phyloP scores from a whole-genome alignment of 2,797 vertebrate genomes.

The Furcifer pardalis region DNA sequence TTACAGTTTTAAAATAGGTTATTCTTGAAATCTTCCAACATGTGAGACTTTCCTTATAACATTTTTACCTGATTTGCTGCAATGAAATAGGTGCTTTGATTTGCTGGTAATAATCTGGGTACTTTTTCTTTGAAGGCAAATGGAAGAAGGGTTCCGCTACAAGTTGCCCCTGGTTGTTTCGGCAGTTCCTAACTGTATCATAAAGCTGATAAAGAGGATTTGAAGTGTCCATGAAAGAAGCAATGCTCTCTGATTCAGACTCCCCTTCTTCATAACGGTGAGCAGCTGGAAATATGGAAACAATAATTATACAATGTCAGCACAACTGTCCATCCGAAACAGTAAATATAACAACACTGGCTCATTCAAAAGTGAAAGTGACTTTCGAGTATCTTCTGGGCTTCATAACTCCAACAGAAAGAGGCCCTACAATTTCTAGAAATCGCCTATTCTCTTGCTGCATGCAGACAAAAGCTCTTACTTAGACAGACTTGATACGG shows the following conservation, averaged over 20 bases:
- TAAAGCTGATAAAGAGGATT: slow-evolving; percentile 97
- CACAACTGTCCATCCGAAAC: not conserved
- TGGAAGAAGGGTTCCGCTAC: slow-evolving; percentile 97
- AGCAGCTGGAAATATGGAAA: slow-evolving; percentile 77
- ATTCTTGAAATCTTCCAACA: not conserved
- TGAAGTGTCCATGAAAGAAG: slow-evolving; percentile 92
- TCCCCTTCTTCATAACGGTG: slow-evolving; percentile 96
- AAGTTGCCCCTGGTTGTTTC: slow-evolving; percentile 95
- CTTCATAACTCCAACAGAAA: not conserved
- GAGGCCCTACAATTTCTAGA: not conserved
- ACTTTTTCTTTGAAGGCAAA: slow-evolving; percentile 95
- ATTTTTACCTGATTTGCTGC: slow-evolving; percentile 92
- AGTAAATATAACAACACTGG: not conserved
- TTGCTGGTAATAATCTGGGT: slow-evolving; percentile 97
- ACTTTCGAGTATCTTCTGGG: not conserved
- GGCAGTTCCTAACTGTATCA: slow-evolving; percentile 90
- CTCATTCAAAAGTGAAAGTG: accelerated
- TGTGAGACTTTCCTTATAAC: not conserved
- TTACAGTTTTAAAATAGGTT: not conserved
- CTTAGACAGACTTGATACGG: not conserved
- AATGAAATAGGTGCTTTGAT: slow-evolving; percentile 93
- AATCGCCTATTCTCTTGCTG: not conserved
- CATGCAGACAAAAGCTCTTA: not conserved
- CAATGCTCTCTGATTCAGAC: slow-evolving; percentile 93
- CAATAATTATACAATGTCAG: slow-evolving; percentile 6